Evolutionary conservation across 2,888 invertebrate species (phyloP).

Genomic region (Minunthozetes semirufus): DNA sequence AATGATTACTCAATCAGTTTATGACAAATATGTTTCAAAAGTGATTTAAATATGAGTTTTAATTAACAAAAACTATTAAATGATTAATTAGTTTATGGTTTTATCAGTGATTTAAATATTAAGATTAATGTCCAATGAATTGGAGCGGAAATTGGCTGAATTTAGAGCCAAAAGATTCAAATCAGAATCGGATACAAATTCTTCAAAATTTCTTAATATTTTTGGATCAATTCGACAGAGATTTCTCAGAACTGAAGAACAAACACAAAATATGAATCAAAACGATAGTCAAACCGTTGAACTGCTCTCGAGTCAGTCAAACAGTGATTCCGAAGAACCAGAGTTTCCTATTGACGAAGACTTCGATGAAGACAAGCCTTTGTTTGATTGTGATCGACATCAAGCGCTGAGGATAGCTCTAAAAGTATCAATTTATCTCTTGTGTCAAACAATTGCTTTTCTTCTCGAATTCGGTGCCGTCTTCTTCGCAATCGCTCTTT

Average conservation of each 20-base stretch:
- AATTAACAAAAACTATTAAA: too few relatives aligned
- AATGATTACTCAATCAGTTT: neutral
- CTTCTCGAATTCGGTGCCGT: constrained; percentile 82
- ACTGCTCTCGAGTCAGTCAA: neutral
- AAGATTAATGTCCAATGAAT: neutral
- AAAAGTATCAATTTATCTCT: constrained; percentile 23
- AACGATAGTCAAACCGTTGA: neutral
- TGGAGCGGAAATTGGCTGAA: neutral
- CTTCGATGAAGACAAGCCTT: constrained; percentile 1
- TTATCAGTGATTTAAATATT: neutral
- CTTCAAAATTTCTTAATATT: neutral
- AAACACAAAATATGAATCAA: neutral
- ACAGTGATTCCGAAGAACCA: neutral
- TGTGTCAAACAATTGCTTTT: constrained; percentile 48
- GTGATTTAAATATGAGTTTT: neutral
- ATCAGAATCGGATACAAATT: neutral
- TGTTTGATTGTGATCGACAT: constrained; percentile 8
- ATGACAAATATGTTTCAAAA: neutral
- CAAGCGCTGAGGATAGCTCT: neutral
- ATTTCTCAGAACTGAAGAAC: neutral
- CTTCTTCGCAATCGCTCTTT: constrained; percentile 69
- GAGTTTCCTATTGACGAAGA: neutral
- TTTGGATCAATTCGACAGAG: neutral
- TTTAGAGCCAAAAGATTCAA: neutral
- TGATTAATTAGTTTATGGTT: too few relatives aligned